Conservation (phyloP, 2,113 vertebrate genomes). For the Rhagologus leucostigma region DNA sequence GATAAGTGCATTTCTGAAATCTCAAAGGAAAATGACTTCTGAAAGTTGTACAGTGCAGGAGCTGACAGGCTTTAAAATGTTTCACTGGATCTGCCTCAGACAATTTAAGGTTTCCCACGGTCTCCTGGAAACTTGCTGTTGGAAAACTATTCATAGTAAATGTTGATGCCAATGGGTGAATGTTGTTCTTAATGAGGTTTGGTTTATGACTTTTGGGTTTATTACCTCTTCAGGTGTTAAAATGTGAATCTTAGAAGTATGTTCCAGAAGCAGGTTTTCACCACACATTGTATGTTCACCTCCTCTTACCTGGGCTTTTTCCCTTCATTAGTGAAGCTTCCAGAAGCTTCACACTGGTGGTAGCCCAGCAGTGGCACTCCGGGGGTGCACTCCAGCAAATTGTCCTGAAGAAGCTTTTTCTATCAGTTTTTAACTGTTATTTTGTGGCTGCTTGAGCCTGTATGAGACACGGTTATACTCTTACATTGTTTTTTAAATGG, state of each 20-base stretch:
- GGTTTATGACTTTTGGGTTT: background rate
- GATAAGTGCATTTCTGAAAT: constrained; percentile 15
- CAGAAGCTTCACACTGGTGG: background rate
- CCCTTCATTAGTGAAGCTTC: background rate
- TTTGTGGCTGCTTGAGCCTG: background rate
- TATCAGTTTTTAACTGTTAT: background rate
- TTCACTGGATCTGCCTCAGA: background rate
- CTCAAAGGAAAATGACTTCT: constrained; percentile 23
- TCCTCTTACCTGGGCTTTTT: background rate
- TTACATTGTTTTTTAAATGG: background rate
- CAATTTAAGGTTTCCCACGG: constrained; percentile 2
- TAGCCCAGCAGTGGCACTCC: background rate
- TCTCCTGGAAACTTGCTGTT: background rate
- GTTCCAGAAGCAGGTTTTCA: background rate
- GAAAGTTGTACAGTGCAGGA: background rate
- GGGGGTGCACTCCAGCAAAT: background rate
- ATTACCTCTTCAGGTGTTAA: background rate
- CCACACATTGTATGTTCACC: rapidly evolving
- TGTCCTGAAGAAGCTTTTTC: background rate
- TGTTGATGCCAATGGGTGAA: background rate
- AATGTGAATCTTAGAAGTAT: background rate
- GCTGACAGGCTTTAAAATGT: constrained; percentile 18
- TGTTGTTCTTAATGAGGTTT: background rate
- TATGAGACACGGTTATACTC: background rate
- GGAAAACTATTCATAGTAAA: background rate